Evolutionary conservation across 2,888 invertebrate species (phyloP).

Genomic region (Bugulina stolonifera): DNA sequence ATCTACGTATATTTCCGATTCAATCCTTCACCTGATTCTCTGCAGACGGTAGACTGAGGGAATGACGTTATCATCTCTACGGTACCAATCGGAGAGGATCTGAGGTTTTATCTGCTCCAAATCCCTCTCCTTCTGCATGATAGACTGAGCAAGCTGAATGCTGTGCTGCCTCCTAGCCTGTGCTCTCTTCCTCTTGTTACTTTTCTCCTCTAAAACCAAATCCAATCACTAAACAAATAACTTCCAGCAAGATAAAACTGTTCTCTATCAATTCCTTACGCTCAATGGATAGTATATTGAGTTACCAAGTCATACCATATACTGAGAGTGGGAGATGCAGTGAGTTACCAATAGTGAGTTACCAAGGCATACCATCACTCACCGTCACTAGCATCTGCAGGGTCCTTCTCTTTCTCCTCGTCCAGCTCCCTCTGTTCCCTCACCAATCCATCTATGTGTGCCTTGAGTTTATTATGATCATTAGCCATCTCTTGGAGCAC

Average conservation of each 20-base stretch:
- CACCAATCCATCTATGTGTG: slow-evolving; percentile 46
- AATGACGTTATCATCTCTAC: slow-evolving; percentile 46
- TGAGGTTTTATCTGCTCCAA: slow-evolving; percentile 40
- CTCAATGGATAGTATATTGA: no score
- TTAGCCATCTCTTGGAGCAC: slow-evolving; percentile 27
- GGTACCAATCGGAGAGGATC: slow-evolving; percentile 50
- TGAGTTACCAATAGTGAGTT: no score
- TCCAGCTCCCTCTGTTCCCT: slow-evolving; percentile 22
- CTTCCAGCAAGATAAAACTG: no score
- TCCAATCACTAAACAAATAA: no score
- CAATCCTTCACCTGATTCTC: slow-evolving; percentile 41
- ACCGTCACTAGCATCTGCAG: slow-evolving; percentile 26
- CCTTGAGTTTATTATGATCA: slow-evolving; percentile 31
- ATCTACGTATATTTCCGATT: no score
- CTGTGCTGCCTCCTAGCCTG: slow-evolving; percentile 29
- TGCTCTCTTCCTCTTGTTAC: slow-evolving; percentile 15
- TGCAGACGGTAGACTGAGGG: slow-evolving; percentile 42
- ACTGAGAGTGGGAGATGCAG: no score
- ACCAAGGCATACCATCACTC: background rate
- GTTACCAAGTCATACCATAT: no score
- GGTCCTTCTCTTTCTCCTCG: slow-evolving; percentile 25
- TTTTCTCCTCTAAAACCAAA: slow-evolving; percentile 5
- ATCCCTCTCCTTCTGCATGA: slow-evolving; percentile 6
- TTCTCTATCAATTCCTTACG: no score
- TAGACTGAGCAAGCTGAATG: slow-evolving; percentile 33